phyloP scores from a whole-genome alignment of 1,140 invertebrate species.

The Rhysida immarginata region DNA sequence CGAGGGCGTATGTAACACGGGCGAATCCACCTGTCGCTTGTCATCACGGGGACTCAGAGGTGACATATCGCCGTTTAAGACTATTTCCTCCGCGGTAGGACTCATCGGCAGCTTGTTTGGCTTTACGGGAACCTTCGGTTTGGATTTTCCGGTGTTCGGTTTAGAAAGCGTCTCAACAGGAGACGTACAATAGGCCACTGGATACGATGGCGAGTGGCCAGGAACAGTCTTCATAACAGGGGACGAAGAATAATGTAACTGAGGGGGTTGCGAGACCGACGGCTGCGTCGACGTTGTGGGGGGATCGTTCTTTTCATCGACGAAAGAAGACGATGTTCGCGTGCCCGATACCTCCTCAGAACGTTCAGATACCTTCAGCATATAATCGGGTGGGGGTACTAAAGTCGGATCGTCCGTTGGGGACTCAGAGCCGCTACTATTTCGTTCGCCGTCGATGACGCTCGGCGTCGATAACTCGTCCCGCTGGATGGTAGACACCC shows the following conservation, averaged over 20 bases:
- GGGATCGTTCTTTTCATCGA: background rate
- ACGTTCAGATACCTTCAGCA: too few relatives aligned
- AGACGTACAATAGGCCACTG: background rate
- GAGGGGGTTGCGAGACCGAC: background rate
- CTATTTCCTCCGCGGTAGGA: background rate
- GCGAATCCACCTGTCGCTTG: too few relatives aligned
- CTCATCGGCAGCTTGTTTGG: background rate
- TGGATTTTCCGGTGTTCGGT: background rate
- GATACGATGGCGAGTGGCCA: background rate
- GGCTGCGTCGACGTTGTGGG: background rate
- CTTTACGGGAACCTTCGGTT: constrained; percentile 4
- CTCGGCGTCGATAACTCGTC: background rate
- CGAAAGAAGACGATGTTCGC: background rate
- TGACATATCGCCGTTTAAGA: too few relatives aligned
- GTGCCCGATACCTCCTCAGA: background rate
- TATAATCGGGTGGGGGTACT: background rate
- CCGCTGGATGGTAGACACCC: background rate
- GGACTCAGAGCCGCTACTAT: too few relatives aligned
- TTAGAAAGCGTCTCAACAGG: background rate
- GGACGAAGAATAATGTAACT: constrained; percentile 2
- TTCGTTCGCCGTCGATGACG: background rate
- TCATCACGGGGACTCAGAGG: too few relatives aligned
- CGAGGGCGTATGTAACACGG: background rate
- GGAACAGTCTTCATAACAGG: constrained; percentile 1
- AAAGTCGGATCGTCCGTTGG: too few relatives aligned